A percentile compares a stretch with the other conserved stretches of the same genome.
Conservation (phyloP, 2,797 vertebrate genomes). For the Macropus fuliginosus region DNA sequence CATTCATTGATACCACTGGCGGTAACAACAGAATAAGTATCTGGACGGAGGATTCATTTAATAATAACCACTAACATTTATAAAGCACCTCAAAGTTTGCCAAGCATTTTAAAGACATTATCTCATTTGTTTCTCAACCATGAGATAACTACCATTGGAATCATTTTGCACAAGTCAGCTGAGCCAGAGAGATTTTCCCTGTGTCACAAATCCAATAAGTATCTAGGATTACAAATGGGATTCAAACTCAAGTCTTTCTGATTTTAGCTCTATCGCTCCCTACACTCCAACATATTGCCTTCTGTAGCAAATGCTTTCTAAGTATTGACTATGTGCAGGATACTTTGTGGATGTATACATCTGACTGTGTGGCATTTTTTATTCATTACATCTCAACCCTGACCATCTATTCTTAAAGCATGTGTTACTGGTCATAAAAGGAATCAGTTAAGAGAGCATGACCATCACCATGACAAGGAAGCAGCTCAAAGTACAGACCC, state of each 20-base stretch:
- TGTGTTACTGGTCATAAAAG: constrained; percentile 10
- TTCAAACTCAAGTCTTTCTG: neutral
- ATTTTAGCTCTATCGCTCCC: neutral
- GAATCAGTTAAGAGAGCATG: neutral
- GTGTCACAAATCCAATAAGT: neutral
- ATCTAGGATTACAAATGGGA: neutral
- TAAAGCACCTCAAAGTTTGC: neutral
- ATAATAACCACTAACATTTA: neutral
- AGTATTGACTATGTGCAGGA: neutral
- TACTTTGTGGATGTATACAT: neutral
- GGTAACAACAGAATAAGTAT: neutral
- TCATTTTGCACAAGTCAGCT: neutral
- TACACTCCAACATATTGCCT: too few species aligned
- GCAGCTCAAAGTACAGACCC: constrained; percentile 6
- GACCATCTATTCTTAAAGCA: constrained; percentile 26
- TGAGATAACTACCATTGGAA: neutral
- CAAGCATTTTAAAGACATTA: neutral
- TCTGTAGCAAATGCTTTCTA: neutral
- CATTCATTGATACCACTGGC: neutral
- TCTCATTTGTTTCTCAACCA: neutral
- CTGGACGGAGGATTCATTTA: neutral
- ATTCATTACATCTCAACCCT: neutral
- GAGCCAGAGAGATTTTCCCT: neutral
- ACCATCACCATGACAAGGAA: constrained; percentile 3
- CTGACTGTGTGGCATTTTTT: neutral